A percentile compares a stretch with the other conserved stretches of the same genome.
These are phyloP conservation scores for Orientallactaga bullata DNA, from an alignment of 2,113 vertebrate species.

Conservation along the genomic window DNA sequence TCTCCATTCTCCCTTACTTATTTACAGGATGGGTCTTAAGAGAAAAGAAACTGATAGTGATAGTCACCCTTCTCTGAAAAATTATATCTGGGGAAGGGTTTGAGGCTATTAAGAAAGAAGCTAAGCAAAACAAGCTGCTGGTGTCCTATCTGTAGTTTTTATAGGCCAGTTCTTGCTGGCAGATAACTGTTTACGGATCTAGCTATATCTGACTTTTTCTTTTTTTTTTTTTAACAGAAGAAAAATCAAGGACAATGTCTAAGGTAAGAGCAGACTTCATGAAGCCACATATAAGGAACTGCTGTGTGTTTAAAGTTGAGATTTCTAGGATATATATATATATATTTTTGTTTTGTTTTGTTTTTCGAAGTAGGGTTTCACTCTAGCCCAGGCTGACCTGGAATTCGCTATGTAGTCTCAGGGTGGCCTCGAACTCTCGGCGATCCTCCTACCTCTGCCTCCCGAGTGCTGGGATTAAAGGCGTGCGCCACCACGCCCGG, in stretches of 20 bases:
- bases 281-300: not conserved
- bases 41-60: not conserved
- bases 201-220: not conserved
- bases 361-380: too few relatives aligned
- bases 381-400: too few relatives aligned
- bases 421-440: too few relatives aligned
- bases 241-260: slow-evolving; percentile 84
- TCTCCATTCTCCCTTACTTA: not conserved
- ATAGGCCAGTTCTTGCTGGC: slow-evolving; percentile 11
- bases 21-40: not conserved
- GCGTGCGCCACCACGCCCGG: too few relatives aligned
- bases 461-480: too few relatives aligned
- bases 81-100: slow-evolving; percentile 10
- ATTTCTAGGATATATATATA: not conserved
- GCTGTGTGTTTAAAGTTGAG: not conserved
- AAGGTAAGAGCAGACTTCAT: slow-evolving; percentile 83
- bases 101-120: slow-evolving; percentile 39
- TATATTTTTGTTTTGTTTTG: too few relatives aligned
- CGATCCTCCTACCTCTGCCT: too few relatives aligned
- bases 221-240: slow-evolving; percentile 60
- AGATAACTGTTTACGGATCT: not conserved
- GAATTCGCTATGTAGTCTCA: too few relatives aligned
- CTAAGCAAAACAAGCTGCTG: not conserved
- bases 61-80: not conserved
- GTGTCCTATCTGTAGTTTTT: not conserved